These are phyloP conservation scores for Ammodytes marinus DNA, from an alignment of 2,113 vertebrate genomes.

Conservation along the genomic window DNA sequence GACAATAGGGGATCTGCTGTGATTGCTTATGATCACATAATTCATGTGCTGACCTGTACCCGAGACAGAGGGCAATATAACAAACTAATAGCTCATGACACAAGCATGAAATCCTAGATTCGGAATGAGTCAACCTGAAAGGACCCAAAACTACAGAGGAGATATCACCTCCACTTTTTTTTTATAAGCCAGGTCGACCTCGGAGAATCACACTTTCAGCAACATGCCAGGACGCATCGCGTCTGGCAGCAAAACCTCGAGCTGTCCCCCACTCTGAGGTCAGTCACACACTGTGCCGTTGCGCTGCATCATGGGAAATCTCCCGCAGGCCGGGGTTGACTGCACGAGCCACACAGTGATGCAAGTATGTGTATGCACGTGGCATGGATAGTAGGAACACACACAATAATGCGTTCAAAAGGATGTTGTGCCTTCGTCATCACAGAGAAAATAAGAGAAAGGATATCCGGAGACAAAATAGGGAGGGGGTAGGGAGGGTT, in stretches of 20 bases:
- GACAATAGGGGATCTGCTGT: constrained; percentile 57
- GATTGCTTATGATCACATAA: constrained; percentile 60
- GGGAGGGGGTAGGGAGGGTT: background rate
- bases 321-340: constrained; percentile 53
- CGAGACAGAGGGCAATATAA: constrained; percentile 29
- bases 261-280: constrained; percentile 59
- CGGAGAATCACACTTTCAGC: constrained; percentile 76
- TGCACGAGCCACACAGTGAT: constrained; percentile 65
- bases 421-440: constrained; percentile 55
- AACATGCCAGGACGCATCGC: constrained; percentile 75
- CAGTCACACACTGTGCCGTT: constrained; percentile 70
- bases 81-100: constrained; percentile 41
- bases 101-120: constrained; percentile 38
- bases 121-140: constrained; percentile 37
- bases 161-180: constrained; percentile 31
- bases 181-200: constrained; percentile 60
- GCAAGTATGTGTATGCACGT: constrained; percentile 54
- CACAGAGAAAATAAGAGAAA: background rate
- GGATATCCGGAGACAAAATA: background rate
- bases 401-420: constrained; percentile 24
- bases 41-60: constrained; percentile 38
- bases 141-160: constrained; percentile 45
- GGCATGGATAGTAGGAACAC: constrained; percentile 9
- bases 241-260: constrained; percentile 67
- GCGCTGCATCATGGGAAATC: constrained; percentile 75